phyloP scores from a whole-genome alignment of 2,888 invertebrate species.

The Ichneumon xanthorius region DNA sequence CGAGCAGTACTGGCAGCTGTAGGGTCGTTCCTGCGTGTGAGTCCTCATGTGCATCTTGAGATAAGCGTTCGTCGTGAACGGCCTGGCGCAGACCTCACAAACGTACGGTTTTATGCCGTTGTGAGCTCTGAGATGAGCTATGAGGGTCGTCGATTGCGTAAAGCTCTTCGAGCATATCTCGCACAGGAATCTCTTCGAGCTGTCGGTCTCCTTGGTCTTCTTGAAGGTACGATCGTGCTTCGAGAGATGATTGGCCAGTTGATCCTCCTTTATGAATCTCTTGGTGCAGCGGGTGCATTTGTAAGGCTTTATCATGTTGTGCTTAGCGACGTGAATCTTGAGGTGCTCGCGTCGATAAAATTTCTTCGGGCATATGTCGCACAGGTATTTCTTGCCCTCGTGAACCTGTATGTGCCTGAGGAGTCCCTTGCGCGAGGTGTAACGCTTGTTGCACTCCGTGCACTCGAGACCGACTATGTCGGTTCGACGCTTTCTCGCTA shows the following conservation, averaged over 20 bases:
- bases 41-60: conserved; percentile 84
- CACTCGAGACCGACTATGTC: conserved; percentile 83
- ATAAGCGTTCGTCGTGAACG: conserved; percentile 83
- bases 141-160: conserved; percentile 83
- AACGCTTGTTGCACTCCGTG: conserved; percentile 83
- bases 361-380: conserved; percentile 84
- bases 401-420: conserved; percentile 82
- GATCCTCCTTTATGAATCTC: conserved; percentile 83
- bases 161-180: conserved; percentile 84
- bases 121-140: conserved; percentile 82
- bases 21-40: conserved; percentile 83
- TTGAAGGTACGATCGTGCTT: conserved; percentile 82
- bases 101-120: conserved; percentile 84
- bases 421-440: conserved; percentile 82
- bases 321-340: conserved; percentile 83
- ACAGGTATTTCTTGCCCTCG: conserved; percentile 83
- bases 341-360: conserved; percentile 83
- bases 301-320: conserved; percentile 84
- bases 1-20: conserved; percentile 83
- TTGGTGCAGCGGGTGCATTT: conserved; percentile 83
- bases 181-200: conserved; percentile 81
- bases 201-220: conserved; percentile 81
- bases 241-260: conserved; percentile 80
- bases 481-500: conserved; percentile 81
- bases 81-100: conserved; percentile 83